A percentile compares a stretch with the other conserved stretches of the same genome.
phyloP scores from a whole-genome alignment of 2,113 vertebrate species.

The Platysteira castanea region DNA sequence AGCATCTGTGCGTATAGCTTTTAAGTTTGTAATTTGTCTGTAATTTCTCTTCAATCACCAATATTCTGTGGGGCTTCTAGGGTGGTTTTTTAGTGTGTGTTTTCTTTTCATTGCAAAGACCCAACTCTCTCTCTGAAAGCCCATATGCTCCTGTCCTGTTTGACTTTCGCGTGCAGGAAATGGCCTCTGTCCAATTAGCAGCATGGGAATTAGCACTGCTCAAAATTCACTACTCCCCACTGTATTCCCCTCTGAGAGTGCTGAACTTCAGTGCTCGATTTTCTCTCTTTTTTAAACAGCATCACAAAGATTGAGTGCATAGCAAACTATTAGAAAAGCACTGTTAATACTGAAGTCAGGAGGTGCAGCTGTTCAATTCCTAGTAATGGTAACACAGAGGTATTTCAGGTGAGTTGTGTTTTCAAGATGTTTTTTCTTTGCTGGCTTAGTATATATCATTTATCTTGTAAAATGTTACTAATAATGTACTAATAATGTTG shows the following conservation, averaged over 20 bases:
- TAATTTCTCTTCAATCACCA: background rate
- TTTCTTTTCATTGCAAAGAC: conserved; percentile 1
- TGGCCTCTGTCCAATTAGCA: conserved; percentile 58
- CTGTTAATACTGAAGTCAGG: background rate
- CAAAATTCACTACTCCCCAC: conserved; percentile 27
- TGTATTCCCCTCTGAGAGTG: background rate
- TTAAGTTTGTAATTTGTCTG: background rate
- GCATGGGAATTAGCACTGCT: conserved; percentile 51
- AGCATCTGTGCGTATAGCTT: conserved; percentile 9
- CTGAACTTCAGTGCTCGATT: conserved; percentile 11
- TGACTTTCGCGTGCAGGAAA: conserved; percentile 40
- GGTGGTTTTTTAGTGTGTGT: background rate
- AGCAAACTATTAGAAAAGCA: background rate
- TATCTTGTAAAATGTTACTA: background rate
- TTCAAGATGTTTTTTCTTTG: background rate
- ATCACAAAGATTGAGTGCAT: background rate
- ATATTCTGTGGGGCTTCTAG: background rate
- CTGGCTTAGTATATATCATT: background rate
- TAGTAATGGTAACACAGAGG: background rate
- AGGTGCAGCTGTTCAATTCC: background rate
- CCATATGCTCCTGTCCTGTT: conserved; percentile 55
- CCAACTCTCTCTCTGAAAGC: conserved; percentile 8
- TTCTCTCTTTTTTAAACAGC: background rate
- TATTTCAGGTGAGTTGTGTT: background rate
- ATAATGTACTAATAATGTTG: background rate